Conservation (phyloP, 2,888 invertebrate species). For the Caenorhabditis becei region DNA sequence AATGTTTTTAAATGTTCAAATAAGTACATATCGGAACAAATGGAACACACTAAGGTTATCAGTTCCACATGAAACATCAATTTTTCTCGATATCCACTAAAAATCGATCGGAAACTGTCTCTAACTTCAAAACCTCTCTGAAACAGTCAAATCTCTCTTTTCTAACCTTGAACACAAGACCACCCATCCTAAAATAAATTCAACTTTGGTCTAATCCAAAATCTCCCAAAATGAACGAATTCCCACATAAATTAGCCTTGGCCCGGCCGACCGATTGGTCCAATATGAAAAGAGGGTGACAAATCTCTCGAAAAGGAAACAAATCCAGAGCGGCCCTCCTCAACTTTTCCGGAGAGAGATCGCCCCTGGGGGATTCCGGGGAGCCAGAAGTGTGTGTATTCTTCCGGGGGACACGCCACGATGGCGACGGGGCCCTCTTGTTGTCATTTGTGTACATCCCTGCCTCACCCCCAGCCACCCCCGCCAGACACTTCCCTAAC, state of each 20-base stretch:
- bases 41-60: too few relatives aligned
- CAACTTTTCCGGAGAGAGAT: constrained; percentile 50
- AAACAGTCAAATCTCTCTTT: too few relatives aligned
- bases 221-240: constrained; percentile 8
- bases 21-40: too few relatives aligned
- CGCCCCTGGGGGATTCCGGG: constrained; percentile 55
- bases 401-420: constrained; percentile 29
- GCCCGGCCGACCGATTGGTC: constrained; percentile 3
- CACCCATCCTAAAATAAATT: too few relatives aligned
- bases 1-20: too few relatives aligned
- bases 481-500: constrained; percentile 13
- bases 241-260: constrained; percentile 38
- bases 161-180: too few relatives aligned
- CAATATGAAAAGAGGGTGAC: constrained; percentile 45
- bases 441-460: constrained; percentile 29
- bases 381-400: constrained; percentile 45
- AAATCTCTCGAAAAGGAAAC: constrained; percentile 46
- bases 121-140: too few relatives aligned
- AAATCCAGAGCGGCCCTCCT: constrained; percentile 41
- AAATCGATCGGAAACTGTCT: too few relatives aligned
- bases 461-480: constrained; percentile 6
- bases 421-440: background rate
- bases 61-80: too few relatives aligned
- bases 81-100: too few relatives aligned
- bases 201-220: too few relatives aligned